phyloP scores from a whole-genome alignment of 2,113 vertebrate genomes.

The Narcine bancroftii region DNA sequence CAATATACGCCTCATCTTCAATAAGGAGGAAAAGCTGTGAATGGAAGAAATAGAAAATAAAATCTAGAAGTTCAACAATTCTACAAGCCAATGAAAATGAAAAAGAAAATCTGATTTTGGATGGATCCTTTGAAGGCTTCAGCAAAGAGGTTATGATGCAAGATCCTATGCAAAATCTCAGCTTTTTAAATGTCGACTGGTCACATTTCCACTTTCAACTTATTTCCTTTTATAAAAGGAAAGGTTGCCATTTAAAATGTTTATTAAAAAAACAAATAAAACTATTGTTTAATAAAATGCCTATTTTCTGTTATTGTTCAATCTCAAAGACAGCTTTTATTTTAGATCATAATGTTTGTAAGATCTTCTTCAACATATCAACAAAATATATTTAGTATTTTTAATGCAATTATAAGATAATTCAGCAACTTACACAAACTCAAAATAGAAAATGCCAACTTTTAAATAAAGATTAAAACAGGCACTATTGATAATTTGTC shows the following conservation, averaged over 20 bases:
- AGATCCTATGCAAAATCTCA: background rate
- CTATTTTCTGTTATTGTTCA: background rate
- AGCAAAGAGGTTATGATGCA: background rate
- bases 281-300: background rate
- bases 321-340: background rate
- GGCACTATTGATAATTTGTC: background rate
- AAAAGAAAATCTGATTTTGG: background rate
- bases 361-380: background rate
- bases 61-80: background rate
- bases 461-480: slow-evolving; percentile 13
- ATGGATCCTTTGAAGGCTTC: too few relatives aligned
- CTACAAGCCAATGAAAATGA: background rate
- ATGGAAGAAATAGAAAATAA: background rate
- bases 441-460: slow-evolving; percentile 17
- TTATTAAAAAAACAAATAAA: background rate
- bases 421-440: background rate
- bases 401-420: slow-evolving; percentile 14
- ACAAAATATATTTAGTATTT: background rate
- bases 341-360: slow-evolving; percentile 16
- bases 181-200: background rate
- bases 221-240: background rate
- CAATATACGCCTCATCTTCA: background rate
- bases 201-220: background rate
- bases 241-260: background rate
- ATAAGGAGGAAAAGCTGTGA: background rate